phyloP scores from a whole-genome alignment of 2,888 invertebrate genomes.

The Anarsia innoxiella region DNA sequence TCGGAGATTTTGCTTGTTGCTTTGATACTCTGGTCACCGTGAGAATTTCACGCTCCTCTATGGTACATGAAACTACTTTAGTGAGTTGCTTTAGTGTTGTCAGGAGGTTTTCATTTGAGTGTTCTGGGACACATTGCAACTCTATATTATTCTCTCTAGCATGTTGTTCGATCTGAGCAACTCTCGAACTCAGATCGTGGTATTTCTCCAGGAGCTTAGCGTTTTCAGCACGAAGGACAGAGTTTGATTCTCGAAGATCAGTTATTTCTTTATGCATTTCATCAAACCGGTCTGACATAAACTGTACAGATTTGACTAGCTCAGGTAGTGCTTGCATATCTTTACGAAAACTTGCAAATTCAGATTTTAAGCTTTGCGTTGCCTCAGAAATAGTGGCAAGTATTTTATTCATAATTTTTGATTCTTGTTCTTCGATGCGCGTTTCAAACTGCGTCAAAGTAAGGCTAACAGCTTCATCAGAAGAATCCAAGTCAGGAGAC shows the following conservation, averaged over 20 bases:
- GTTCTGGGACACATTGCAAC: too few species aligned
- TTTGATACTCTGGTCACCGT: neutral
- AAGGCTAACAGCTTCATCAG: too few species aligned
- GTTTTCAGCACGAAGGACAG: neutral
- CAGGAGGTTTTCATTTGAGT: neutral
- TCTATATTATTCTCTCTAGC: neutral
- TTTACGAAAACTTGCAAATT: neutral
- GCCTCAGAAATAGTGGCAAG: too few species aligned
- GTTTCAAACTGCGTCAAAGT: too few species aligned
- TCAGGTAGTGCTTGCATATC: neutral
- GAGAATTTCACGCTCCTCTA: neutral
- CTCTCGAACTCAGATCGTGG: neutral
- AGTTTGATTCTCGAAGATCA: neutral
- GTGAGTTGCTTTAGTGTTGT: neutral
- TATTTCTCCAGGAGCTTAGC: neutral
- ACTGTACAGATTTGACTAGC: neutral
- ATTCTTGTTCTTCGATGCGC: too few species aligned
- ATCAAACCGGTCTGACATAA: conserved; percentile 10
- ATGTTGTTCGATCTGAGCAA: neutral
- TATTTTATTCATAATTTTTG: too few species aligned
- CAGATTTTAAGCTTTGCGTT: neutral
- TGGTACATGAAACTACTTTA: neutral
- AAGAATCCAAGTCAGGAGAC: too few species aligned
- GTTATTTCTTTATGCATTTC: neutral
- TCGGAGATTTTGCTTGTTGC: neutral